Evolutionary conservation across 2,888 invertebrate genomes (phyloP).

Genomic region (Ditula angustiorana): DNA sequence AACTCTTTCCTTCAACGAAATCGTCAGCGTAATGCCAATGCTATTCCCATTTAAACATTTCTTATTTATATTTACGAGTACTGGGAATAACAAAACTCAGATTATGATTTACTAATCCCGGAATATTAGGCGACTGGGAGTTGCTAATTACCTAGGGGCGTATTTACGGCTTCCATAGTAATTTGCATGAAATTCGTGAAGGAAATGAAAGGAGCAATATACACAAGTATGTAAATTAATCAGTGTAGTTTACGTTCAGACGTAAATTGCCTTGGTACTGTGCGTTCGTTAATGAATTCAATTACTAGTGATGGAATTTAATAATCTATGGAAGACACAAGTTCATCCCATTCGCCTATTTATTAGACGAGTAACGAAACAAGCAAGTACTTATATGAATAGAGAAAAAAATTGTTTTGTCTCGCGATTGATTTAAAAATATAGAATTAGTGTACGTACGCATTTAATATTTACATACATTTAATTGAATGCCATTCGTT

Average conservation of each 20-base stretch:
- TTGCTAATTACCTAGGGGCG: slow-evolving; percentile 25
- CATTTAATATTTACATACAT: too few species aligned
- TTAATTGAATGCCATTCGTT: too few species aligned
- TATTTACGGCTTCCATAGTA: slow-evolving; percentile 21
- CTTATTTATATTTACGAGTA: slow-evolving; percentile 8
- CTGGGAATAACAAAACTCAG: slow-evolving; percentile 11
- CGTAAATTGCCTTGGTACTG: neutral
- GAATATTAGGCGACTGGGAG: slow-evolving; percentile 21
- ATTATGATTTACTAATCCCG: slow-evolving; percentile 32
- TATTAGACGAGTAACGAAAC: neutral
- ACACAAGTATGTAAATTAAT: slow-evolving; percentile 23
- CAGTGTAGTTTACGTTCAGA: slow-evolving; percentile 22
- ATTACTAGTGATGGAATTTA: slow-evolving; percentile 10
- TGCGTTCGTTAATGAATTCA: slow-evolving; percentile 1
- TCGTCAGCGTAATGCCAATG: too few species aligned
- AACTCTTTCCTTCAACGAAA: too few species aligned
- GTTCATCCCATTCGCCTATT: neutral
- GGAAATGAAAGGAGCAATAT: slow-evolving; percentile 34
- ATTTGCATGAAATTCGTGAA: slow-evolving; percentile 34
- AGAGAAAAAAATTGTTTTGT: too few species aligned
- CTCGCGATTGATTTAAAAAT: too few species aligned
- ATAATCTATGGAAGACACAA: neutral
- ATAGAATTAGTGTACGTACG: too few species aligned
- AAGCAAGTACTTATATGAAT: too few species aligned
- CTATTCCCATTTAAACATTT: neutral